Evolutionary conservation across 2,797 vertebrate genomes (phyloP), one percentile per base, ranked within the genome.

Genomic region (Orestias chungarensis): DNA sequence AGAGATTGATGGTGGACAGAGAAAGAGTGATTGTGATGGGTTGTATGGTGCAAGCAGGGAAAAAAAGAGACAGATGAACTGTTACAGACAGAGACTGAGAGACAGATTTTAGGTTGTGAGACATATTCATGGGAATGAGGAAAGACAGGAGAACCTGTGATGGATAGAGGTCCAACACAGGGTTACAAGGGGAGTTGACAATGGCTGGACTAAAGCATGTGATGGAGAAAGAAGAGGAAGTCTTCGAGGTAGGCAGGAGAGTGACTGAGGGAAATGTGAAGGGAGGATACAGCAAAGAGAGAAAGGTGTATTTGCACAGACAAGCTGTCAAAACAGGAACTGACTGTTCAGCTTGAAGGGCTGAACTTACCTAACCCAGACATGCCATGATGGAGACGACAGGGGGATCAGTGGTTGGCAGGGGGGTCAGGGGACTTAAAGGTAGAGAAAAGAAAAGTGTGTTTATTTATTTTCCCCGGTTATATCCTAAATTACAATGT

Each of bases 261-360:
- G 77, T 6, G 73, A 73, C 68, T 49, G 10, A 54, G 27, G 75
- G 61, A 70, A 64, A 17, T 31, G 47, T 66, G 67, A 67, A 78
- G 27, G 66, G 66, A 79, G 52, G 70, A 81, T 72, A 4, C 11
- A 79, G 50, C 68, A 68, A 68, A 57, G 68, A 79, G 65, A 71
- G 68, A 71, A 86, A 88, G 87, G 85, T 88, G 90, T 86, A 93
- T 89, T 81, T 78, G 76, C 75, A 88, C 69, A 80, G 93, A 93
- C 92, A 92, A 83, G 86, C 88, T 91, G 91, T 93, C 93, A 94
- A 88, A 91, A 92, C 50, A 62, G 71, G 79, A 80, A 85, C 73
- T 70, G 87, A 84, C 76, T 84, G 81, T 82, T 91, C 89, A 84
- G 80, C 74, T 75, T 82, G 88, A 88, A 1, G 66, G 72, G 67